Evolutionary conservation across 2,113 vertebrate species (phyloP), one percentile per base, ranked within the genome.

Genomic region (Gasterosteus nipponicus): DNA sequence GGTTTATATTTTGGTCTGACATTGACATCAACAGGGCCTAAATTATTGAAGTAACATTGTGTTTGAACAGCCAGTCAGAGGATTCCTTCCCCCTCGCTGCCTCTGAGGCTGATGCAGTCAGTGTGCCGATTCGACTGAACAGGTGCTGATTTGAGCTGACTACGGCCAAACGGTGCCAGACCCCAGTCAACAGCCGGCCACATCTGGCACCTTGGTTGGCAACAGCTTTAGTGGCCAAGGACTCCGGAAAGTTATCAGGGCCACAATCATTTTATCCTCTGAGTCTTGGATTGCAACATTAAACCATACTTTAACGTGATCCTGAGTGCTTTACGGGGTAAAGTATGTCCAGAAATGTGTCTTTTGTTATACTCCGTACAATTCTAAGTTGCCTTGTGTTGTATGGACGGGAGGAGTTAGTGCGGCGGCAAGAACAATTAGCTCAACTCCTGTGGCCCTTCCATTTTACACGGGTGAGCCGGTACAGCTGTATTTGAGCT

Each of bases 131-230:
- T 66, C 15, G 3, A 41, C 57, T 66, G 8, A 72, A 39, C 0
- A 1, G 2, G n/a, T 31, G 16, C 16, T 65, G 58, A 51, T 59
- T 65, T 51, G 46, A 39, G 70, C 69, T 65, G 69, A 83, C 35
- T 31, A 6, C 3, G 59, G n/a, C 38, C 44, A 41, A 38, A 38
- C 33, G 0, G 29, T 54, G 53, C 16, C 19, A 38, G 11, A 61
- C 29, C 69, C 10, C 33, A 42, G 51, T 31, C 57, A 47, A 51
- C 70, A 42, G n/a, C 41, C 29, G 19, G 57, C 8, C 38, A 58
- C 61, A 33, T 35, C n/a, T 10, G 14, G 19, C 61, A 71, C 38
- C 19, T 10, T 57, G 22, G 33, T 54, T 46, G 16, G 16, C 35
- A 38, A 46, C 61, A 22, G 47, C 61, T 54, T 56, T 47, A n/a